Evolutionary conservation across 2,888 invertebrate genomes (phyloP).

Genomic region (Oxytorus armatus): DNA sequence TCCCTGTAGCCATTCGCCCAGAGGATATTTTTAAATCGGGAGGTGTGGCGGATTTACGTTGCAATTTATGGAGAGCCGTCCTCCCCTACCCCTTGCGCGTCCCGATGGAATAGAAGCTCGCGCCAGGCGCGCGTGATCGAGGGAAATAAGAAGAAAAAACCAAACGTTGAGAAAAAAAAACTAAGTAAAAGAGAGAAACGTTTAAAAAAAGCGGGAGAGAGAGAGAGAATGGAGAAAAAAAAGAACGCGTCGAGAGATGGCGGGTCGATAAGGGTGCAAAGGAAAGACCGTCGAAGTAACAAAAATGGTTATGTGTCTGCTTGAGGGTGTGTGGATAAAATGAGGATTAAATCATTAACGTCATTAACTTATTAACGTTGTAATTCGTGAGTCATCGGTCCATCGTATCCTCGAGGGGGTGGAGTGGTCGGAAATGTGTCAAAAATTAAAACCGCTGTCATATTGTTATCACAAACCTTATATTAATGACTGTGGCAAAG

Average conservation of each 20-base stretch:
- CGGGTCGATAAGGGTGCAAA: conserved; percentile 31
- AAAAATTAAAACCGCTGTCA: too few relatives aligned
- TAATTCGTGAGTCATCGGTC: too few relatives aligned
- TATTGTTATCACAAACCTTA: too few relatives aligned
- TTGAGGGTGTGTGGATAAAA: too few relatives aligned
- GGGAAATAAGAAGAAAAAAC: conserved; percentile 30
- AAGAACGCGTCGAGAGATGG: conserved; percentile 8
- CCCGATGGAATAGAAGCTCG: conserved; percentile 49
- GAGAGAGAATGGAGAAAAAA: conserved; percentile 13
- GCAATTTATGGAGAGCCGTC: conserved; percentile 63
- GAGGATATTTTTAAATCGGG: conserved; percentile 61
- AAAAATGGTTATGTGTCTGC: too few relatives aligned
- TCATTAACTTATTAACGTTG: too few relatives aligned
- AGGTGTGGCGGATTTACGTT: conserved; percentile 65
- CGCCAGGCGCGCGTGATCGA: conserved; percentile 56
- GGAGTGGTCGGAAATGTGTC: too few relatives aligned
- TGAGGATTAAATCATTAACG: too few relatives aligned
- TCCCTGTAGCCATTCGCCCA: conserved; percentile 34
- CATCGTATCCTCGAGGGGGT: too few relatives aligned
- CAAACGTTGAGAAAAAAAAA: conserved; percentile 5
- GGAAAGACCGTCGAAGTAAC: too few relatives aligned
- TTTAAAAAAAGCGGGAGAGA: not conserved
- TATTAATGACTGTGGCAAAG: too few relatives aligned
- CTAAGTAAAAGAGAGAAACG: conserved; percentile 6
- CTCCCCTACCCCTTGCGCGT: too few relatives aligned